Evolutionary conservation across 53 echinoderm and acorn worm genomes (phyloP).

Genomic region (Antedon mediterranea): DNA sequence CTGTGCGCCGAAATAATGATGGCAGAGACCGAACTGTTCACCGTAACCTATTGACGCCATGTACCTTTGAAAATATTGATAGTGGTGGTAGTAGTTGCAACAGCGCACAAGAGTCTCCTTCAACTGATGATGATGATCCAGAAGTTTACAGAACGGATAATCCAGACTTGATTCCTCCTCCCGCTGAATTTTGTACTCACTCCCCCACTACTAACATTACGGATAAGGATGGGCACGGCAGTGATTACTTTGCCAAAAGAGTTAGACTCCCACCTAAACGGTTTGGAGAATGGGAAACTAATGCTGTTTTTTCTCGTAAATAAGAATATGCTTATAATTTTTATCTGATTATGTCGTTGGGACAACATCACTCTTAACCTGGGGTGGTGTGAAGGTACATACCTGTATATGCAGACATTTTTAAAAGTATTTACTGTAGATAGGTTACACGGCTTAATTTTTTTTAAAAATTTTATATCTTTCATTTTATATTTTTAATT

Average conservation of each 20-base stretch:
- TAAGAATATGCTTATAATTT: not conserved
- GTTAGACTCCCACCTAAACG: constrained; percentile 4
- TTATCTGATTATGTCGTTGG: not conserved
- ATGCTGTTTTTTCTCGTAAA: too few relatives aligned
- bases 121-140: not conserved
- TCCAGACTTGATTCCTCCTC: not conserved
- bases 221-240: not conserved
- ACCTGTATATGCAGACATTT: too few relatives aligned
- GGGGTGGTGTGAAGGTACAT: too few relatives aligned
- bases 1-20: not conserved
- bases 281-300: not conserved
- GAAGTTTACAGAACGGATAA: not conserved
- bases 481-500: not conserved
- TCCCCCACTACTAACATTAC: not conserved
- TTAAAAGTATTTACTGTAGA: too few relatives aligned
- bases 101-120: too few relatives aligned
- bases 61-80: not conserved
- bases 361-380: not conserved
- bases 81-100: not conserved
- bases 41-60: not conserved
- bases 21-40: not conserved
- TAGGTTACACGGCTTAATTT: too few relatives aligned
- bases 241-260: not conserved
- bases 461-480: not conserved
- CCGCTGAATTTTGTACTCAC: not conserved